Evolutionary conservation across 2,113 vertebrate genomes (phyloP).

Genomic region (Phocoena sinus): DNA sequence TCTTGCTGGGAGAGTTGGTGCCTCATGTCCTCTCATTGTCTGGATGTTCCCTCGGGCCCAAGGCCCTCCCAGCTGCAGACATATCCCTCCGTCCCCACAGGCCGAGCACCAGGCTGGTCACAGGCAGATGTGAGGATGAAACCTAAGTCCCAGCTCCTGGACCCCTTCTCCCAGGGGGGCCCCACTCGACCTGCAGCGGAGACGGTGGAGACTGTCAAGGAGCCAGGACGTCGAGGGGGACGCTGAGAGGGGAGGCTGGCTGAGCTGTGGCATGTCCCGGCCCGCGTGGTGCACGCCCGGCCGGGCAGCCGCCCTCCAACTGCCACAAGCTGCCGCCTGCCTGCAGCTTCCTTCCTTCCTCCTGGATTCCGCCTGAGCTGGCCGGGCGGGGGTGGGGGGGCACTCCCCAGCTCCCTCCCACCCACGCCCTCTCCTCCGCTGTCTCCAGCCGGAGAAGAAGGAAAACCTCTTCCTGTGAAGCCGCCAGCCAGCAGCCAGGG

Average conservation of each 20-base stretch:
- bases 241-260: neutral
- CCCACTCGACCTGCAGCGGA: neutral
- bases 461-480: neutral
- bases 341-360: neutral
- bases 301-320: neutral
- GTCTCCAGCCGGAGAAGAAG: neutral
- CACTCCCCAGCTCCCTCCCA: neutral
- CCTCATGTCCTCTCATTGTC: neutral
- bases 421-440: too few species aligned
- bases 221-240: neutral
- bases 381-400: neutral
- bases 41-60: neutral
- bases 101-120: neutral
- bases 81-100: neutral
- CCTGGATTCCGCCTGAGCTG: neutral
- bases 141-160: neutral
- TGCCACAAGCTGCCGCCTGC: neutral
- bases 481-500: neutral
- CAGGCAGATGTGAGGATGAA: neutral
- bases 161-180: neutral
- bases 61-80: neutral
- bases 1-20: neutral
- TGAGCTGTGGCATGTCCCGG: neutral
- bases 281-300: neutral
- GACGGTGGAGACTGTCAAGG: neutral